Base-by-base conservation (phyloP, 1,140 invertebrate genomes). In the Antheraea pernyi region DNA sequence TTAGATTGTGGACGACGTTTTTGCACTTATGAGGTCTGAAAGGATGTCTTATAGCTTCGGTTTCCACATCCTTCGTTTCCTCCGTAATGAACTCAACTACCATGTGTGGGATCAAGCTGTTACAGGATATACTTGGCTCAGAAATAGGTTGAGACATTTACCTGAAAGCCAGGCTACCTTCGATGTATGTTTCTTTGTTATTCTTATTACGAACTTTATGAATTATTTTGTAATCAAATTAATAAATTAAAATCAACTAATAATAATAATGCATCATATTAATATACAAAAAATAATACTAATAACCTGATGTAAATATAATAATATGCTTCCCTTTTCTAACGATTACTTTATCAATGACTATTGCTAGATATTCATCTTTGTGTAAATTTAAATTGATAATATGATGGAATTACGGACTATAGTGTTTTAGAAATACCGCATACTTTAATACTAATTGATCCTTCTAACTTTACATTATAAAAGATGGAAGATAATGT, bases 1-100 rank as follows among this genome's bases (percentile, higher is more conserved):
- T 69, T 70, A 92, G 90, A 89, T 98, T 6, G 93, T 98, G 0
- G 96, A 98, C 74, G 97, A 98, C 89, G 92, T 96, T 1, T 94
- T 97, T 66, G 95, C 96, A 77, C 78, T 94, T 10, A 94, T 93
- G 72, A 84, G 93, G 66, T 89, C 93, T 11, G 79, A 80, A 36
- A 74, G 77, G 36, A 82, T 94, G 63, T 72, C 85, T 0, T 94
- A 95, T 59, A 71, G 77, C 4, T 88, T 91, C 30, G 93, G 95
- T 0, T 84, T 96, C 37, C 80, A 94, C 1, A 87, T 95, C 13
- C 85, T 94, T 0, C 83, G 90, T n/a, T 96, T 96, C 78, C 80
- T 96, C 37, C 84, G 88, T 19, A 90, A 93, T 7, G 96, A 96
- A 85, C 88, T 78, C 3, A 93, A 95, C 65, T 95, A 94, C 70